Conservation (phyloP, 35 echinoderm and acorn worm genomes). For the Acanthaster planci region DNA sequence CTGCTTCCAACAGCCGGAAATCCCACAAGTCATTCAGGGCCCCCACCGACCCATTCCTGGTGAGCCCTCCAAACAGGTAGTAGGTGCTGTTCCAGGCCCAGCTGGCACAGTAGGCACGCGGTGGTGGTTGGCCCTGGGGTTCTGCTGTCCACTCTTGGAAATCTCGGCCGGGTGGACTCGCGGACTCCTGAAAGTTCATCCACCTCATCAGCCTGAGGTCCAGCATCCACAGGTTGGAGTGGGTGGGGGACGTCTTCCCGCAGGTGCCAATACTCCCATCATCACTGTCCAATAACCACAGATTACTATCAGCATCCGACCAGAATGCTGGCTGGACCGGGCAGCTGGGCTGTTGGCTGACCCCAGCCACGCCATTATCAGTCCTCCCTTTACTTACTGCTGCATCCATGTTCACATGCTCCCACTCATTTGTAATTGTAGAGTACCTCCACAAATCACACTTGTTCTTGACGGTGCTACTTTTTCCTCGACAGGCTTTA, state of each 20-base stretch:
- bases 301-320: neutral
- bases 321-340: neutral
- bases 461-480: neutral
- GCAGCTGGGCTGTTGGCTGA: neutral
- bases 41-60: neutral
- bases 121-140: neutral
- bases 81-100: constrained; percentile 21
- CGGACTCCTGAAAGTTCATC: neutral
- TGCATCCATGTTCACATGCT: neutral
- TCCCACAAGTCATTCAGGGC: constrained; percentile 13
- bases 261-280: neutral
- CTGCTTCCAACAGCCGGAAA: neutral
- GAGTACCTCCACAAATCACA: constrained; percentile 9
- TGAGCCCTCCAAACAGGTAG: constrained; percentile 1
- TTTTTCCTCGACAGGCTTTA: neutral
- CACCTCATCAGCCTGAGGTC: neutral
- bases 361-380: neutral
- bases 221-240: neutral
- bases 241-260: neutral
- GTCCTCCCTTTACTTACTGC: neutral
- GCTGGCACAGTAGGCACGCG: constrained; percentile 22
- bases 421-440: neutral
- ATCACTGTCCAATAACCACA: neutral
- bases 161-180: neutral
- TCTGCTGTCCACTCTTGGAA: neutral